Base-by-base conservation (phyloP, 2,113 vertebrate species). In the Nipponia nippon region DNA sequence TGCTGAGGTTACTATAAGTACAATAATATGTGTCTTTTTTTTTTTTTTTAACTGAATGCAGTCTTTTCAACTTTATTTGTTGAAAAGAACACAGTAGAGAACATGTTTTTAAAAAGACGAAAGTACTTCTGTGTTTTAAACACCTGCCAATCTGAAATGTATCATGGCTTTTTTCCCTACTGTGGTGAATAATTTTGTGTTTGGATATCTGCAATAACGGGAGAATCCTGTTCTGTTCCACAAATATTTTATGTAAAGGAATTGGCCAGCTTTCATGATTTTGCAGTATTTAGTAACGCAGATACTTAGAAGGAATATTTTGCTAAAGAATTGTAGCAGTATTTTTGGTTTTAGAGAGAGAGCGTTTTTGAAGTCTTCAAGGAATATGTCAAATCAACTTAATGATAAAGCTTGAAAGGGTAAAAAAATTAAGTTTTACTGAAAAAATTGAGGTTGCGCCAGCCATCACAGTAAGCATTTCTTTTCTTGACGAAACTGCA, bases 401-500 rank as follows among this genome's bases (percentile, higher is more conserved):
- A 55, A 36, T 61, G 42, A 56, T 49, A 78, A 81, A 95, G 26
- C 22, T 93, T 52, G 82, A 56, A 75, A 89, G 38, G 66, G 44
- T 83, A 2, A 69, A 3, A 77, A 90, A 86, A 47, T 11, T 1
- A 47, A 87, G 50, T 92, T 97, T 90, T 83, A 66, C 63, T 81
- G 46, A 78, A 93, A 89, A 81, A 81, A 96, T 79, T 84, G 88
- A 94, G 96, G 96, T 98, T 98, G 98, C 98, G 98, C 98, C 98
- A 98, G 98, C 97, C 98, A 98, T 98, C 97, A 94, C 92, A 98
- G 98, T 97, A 92, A 96, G 91, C 97, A 89, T 98, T 98, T 97
- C 83, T 98, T 98, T 98, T 97, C 98, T 97, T 97, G 98, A 96
- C 44, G 56, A 96, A 97, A 96, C 97, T 98, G 98, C 98, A 98